Evolutionary conservation across 2,113 vertebrate species (phyloP).

Genomic region (cat (Felis catus)): DNA sequence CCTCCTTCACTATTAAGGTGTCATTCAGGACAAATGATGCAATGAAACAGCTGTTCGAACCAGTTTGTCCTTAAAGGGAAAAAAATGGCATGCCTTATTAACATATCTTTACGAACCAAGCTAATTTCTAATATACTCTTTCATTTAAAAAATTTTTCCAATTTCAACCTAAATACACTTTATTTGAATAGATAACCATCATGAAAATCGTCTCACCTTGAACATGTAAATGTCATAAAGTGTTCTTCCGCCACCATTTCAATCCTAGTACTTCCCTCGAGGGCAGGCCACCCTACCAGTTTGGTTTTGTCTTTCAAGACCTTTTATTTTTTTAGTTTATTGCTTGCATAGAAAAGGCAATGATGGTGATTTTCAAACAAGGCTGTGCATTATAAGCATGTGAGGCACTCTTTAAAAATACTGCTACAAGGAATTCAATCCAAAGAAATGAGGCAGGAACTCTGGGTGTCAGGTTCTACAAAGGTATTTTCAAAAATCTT

Average conservation of each 20-base stretch:
- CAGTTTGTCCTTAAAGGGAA: not conserved
- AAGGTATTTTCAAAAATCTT: not conserved
- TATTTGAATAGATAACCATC: not conserved
- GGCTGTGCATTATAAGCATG: not conserved
- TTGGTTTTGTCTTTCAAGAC: not conserved
- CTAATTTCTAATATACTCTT: not conserved
- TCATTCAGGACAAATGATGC: not conserved
- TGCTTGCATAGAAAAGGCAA: not conserved
- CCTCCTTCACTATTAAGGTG: not conserved
- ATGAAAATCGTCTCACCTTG: not conserved
- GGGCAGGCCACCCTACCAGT: not conserved
- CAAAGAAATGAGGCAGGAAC: not conserved
- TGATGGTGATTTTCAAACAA: not conserved
- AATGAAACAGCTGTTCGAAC: not conserved
- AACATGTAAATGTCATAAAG: not conserved
- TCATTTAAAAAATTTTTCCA: not conserved
- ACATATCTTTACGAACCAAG: not conserved
- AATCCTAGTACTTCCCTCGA: not conserved
- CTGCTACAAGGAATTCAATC: not conserved
- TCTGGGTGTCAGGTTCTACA: not conserved
- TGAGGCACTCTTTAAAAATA: not conserved
- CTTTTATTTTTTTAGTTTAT: not conserved
- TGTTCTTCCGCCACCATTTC: not conserved
- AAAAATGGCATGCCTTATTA: not conserved
- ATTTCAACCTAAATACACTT: not conserved